Conservation (phyloP, 2,888 invertebrate genomes). For the Oscheius onirici region DNA sequence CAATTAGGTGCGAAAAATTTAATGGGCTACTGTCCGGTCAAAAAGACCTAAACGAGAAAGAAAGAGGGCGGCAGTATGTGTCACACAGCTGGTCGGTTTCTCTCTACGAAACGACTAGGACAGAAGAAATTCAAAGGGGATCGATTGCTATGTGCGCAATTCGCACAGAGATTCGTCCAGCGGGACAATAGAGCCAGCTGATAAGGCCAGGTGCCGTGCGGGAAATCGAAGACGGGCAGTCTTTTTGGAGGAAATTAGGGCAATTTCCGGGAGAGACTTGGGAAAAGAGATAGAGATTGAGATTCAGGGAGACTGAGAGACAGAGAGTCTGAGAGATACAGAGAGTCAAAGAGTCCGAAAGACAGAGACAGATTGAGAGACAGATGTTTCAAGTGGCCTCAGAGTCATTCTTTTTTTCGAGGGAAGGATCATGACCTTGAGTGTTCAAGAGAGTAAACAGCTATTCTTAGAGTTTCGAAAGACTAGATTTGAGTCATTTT, state of each 20-base stretch:
- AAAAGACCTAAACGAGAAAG: background rate
- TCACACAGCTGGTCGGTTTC: background rate
- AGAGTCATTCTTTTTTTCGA: background rate
- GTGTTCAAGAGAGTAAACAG: too few relatives aligned
- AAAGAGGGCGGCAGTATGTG: background rate
- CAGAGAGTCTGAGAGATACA: background rate
- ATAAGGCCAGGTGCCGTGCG: background rate
- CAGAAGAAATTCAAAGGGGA: background rate
- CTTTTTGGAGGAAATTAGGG: background rate
- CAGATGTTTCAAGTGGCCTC: background rate
- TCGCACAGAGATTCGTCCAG: too few relatives aligned
- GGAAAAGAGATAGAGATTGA: background rate
- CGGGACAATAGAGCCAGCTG: background rate
- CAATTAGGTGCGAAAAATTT: constrained; percentile 12
- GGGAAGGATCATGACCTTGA: too few relatives aligned
- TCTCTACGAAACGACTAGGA: background rate
- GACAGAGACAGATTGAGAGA: background rate
- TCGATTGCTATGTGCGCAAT: background rate
- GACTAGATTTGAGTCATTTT: background rate
- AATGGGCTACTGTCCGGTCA: background rate
- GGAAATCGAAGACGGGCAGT: background rate
- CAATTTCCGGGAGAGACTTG: background rate
- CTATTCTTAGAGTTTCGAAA: too few relatives aligned
- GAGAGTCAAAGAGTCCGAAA: background rate
- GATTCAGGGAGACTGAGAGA: too few relatives aligned